phyloP scores from a whole-genome alignment of 2,113 vertebrate species.

The Edolisoma coerulescens region DNA sequence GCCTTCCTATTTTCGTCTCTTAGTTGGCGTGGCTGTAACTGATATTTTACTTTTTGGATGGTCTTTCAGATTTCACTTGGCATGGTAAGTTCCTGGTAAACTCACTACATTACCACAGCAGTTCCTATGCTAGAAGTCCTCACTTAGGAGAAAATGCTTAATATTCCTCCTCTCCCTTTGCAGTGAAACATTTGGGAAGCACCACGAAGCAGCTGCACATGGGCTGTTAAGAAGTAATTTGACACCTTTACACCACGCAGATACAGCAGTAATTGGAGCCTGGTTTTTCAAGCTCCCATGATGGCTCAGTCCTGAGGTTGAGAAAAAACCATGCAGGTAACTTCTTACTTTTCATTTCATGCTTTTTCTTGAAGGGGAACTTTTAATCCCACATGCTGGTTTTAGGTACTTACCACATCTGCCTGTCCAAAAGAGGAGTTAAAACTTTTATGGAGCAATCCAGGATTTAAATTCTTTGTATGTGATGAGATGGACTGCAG shows the following conservation, averaged over 20 bases:
- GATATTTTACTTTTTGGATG: neutral
- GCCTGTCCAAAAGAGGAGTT: neutral
- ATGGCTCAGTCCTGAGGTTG: neutral
- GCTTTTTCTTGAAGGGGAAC: neutral
- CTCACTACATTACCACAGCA: neutral
- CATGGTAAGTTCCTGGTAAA: neutral
- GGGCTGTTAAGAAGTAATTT: neutral
- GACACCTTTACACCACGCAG: accelerated
- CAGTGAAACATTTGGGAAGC: neutral
- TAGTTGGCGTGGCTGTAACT: accelerated
- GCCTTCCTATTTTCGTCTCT: neutral
- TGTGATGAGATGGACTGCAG: neutral
- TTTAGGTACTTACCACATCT: neutral
- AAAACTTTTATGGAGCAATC: neutral
- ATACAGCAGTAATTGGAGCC: neutral
- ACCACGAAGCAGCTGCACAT: neutral
- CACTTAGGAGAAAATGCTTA: neutral
- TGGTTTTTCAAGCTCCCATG: neutral
- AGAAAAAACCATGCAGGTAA: neutral
- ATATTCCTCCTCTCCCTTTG: neutral
- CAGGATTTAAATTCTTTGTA: neutral
- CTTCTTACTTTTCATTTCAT: neutral
- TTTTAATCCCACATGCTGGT: neutral
- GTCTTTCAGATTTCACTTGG: neutral
- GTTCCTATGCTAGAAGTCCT: neutral